Conservation (phyloP, 2,888 invertebrate genomes). For the Caenorhabditis imperialis region DNA sequence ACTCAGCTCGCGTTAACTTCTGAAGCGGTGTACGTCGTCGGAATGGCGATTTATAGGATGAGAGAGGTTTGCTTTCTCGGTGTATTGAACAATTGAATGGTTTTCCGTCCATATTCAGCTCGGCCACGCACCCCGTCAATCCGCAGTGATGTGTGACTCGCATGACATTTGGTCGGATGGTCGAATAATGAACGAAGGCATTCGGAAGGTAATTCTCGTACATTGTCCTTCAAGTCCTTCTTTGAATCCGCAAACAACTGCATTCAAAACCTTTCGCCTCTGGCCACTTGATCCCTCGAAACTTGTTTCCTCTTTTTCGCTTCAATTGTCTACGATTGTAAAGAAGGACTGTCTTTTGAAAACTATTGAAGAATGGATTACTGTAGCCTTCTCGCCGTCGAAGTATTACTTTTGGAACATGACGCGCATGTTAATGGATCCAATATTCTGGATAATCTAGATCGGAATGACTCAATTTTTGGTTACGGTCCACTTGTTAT, state of each 20-base stretch:
- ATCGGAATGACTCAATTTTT: no score
- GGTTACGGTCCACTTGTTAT: no score
- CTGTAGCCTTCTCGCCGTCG: no score
- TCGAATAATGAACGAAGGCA: constrained; percentile 65
- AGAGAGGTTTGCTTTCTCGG: constrained; percentile 45
- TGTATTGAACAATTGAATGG: background rate
- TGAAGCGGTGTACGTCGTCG: constrained; percentile 71
- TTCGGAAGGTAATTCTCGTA: constrained; percentile 62
- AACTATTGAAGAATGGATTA: no score
- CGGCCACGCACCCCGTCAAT: constrained; percentile 62
- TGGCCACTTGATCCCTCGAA: constrained; percentile 36
- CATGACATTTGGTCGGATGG: constrained; percentile 74
- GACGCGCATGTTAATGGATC: no score
- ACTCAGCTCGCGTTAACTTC: constrained; percentile 73
- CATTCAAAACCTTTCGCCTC: constrained; percentile 20
- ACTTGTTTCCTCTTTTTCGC: constrained; percentile 32
- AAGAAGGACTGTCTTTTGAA: constrained; percentile 29
- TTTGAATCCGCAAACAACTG: constrained; percentile 49
- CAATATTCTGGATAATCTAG: no score
- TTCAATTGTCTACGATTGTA: constrained; percentile 2
- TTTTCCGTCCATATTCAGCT: constrained; percentile 21
- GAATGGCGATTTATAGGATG: constrained; percentile 65
- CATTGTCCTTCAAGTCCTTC: constrained; percentile 1
- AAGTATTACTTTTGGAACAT: no score
- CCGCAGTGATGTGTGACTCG: constrained; percentile 71